Conservation (phyloP, 2,797 vertebrate species). For the Calcarius lapponicus region DNA sequence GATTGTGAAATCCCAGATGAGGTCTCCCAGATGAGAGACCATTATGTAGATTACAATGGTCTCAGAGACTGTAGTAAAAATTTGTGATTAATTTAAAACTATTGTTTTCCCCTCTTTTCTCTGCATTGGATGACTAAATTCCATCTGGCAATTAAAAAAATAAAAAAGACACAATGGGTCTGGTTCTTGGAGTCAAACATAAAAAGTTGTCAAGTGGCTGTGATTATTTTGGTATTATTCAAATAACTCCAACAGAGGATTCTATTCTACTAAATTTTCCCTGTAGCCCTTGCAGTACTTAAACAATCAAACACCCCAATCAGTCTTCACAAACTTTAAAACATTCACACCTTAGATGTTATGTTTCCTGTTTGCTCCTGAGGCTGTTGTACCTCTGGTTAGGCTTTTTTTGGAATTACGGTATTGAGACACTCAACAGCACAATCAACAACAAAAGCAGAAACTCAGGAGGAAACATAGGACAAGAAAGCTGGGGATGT, state of each 20-base stretch:
- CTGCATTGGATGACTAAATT: background rate
- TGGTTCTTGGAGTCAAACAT: background rate
- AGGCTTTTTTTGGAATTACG: background rate
- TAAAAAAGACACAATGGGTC: background rate
- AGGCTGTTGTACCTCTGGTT: background rate
- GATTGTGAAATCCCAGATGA: background rate
- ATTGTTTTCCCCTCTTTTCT: background rate
- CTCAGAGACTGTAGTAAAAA: background rate
- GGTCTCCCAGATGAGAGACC: background rate
- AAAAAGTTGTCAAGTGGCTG: background rate
- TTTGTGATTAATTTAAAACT: background rate
- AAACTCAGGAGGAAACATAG: background rate
- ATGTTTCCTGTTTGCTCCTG: background rate
- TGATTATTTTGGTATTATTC: background rate
- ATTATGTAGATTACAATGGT: background rate
- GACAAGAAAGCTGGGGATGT: background rate
- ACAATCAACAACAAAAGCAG: background rate
- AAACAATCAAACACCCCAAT: background rate
- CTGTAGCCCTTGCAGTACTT: background rate
- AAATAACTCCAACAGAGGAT: background rate
- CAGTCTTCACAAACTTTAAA: background rate
- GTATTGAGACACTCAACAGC: background rate
- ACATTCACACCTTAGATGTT: background rate
- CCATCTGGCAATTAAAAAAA: background rate
- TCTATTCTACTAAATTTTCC: background rate